Evolutionary conservation across 2,888 invertebrate genomes (phyloP).

Genomic region (Lasioglossum leucozonium): DNA sequence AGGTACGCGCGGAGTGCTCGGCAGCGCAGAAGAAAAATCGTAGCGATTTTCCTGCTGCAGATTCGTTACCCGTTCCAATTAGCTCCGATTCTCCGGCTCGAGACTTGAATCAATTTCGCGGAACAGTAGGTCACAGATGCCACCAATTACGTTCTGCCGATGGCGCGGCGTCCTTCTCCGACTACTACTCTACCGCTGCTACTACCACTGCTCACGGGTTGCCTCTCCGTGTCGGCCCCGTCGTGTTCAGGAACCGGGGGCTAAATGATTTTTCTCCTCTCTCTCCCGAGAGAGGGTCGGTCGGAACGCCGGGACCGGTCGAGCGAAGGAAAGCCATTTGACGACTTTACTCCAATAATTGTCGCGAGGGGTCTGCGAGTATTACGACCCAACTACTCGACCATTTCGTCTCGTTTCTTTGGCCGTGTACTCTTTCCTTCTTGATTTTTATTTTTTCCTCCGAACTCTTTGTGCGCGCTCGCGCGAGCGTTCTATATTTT

Average conservation of each 20-base stretch:
- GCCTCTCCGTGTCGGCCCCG: conserved; percentile 34
- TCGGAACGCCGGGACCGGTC: conserved; percentile 56
- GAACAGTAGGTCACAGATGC: conserved; percentile 80
- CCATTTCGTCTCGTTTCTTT: conserved; percentile 48
- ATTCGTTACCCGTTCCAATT: conserved; percentile 75
- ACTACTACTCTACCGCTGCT: conserved; percentile 15
- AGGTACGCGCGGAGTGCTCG: conserved; percentile 33
- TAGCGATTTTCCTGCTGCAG: conserved; percentile 60
- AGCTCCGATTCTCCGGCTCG: conserved; percentile 71
- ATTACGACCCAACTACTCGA: conserved; percentile 65
- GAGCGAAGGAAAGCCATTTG: conserved; percentile 73
- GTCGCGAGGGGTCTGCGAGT: conserved; percentile 64
- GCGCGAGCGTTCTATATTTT: background rate
- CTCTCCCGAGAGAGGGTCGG: conserved; percentile 50
- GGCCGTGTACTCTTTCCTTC: background rate
- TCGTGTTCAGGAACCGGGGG: conserved; percentile 60
- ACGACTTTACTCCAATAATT: conserved; percentile 77
- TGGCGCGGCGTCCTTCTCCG: conserved; percentile 73
- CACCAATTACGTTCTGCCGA: conserved; percentile 78
- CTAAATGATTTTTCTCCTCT: conserved; percentile 74
- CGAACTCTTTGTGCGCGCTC: background rate
- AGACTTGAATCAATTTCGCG: conserved; percentile 78
- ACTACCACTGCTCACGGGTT: conserved; percentile 10
- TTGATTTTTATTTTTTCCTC: background rate
- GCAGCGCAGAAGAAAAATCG: conserved; percentile 62